Conservation (phyloP, 1,140 invertebrate species). For the Conopomorpha cramerella region DNA sequence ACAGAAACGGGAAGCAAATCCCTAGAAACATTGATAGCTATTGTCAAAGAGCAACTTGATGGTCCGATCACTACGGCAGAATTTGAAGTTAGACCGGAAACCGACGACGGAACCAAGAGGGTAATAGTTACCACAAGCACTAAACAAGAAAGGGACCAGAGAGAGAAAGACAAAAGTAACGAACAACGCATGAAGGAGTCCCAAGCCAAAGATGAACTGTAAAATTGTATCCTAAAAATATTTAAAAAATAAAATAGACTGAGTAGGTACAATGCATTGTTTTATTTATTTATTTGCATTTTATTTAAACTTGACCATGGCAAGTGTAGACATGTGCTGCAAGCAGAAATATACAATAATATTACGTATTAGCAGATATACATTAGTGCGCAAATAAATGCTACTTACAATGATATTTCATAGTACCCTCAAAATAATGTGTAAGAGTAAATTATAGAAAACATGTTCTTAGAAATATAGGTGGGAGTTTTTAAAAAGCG, state of each 20-base stretch:
- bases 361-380: too few species aligned
- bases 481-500: too few species aligned
- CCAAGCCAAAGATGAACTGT: constrained; percentile 38
- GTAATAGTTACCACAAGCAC: constrained; percentile 4
- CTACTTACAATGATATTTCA: too few species aligned
- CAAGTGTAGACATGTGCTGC: too few species aligned
- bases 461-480: too few species aligned
- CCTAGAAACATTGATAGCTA: constrained; percentile 28
- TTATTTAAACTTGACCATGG: too few species aligned
- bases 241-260: constrained; percentile 1
- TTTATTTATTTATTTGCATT: too few species aligned
- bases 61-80: not conserved
- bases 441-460: too few species aligned
- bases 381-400: too few species aligned
- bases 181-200: constrained; percentile 5
- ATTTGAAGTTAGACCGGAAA: not conserved
- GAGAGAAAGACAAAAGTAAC: constrained; percentile 2
- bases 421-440: too few species aligned
- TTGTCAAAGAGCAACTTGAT: constrained; percentile 32
- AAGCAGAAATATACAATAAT: too few species aligned
- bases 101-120: not conserved
- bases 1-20: constrained; percentile 31
- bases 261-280: too few species aligned
- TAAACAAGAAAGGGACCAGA: constrained; percentile 3
- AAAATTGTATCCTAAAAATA: constrained; percentile 15